A percentile compares a stretch with the other conserved stretches of the same genome.
These are phyloP conservation scores for Myotis pilosus DNA, from an alignment of 2,797 vertebrate genomes.

Conservation along the genomic window DNA sequence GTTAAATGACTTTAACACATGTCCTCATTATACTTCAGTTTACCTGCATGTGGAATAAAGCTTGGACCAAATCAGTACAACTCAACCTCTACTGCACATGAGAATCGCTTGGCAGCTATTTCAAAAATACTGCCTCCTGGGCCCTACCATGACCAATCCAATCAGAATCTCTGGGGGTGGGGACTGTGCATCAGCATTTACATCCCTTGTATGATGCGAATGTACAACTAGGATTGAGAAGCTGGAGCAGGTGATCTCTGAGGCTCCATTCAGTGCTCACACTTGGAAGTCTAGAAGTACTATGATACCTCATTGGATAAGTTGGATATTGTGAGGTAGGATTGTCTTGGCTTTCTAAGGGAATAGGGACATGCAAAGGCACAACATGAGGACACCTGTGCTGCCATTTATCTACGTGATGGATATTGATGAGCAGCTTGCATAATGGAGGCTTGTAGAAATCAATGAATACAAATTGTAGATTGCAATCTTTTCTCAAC, in stretches of 20 bases:
- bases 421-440: not conserved
- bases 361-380: not conserved
- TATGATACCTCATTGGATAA: not conserved
- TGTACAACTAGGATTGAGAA: not conserved
- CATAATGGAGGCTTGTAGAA: not conserved
- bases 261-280: not conserved
- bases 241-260: not conserved
- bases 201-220: not conserved
- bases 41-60: not conserved
- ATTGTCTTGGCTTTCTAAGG: not conserved
- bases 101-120: not conserved
- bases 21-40: not conserved
- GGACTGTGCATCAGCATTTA: not conserved
- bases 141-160: not conserved
- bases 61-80: not conserved
- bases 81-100: not conserved
- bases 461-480: constrained; percentile 20
- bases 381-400: not conserved
- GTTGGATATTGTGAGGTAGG: not conserved
- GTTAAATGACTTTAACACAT: not conserved
- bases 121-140: not conserved
- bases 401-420: not conserved
- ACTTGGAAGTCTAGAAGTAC: not conserved
- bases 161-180: not conserved
- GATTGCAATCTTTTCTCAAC: constrained; percentile 22